Percentiles rank a stretch among this genome's conserved stretches.
Evolutionary conservation across 1,140 invertebrate genomes (phyloP).

Genomic region (Ladona fulva): DNA sequence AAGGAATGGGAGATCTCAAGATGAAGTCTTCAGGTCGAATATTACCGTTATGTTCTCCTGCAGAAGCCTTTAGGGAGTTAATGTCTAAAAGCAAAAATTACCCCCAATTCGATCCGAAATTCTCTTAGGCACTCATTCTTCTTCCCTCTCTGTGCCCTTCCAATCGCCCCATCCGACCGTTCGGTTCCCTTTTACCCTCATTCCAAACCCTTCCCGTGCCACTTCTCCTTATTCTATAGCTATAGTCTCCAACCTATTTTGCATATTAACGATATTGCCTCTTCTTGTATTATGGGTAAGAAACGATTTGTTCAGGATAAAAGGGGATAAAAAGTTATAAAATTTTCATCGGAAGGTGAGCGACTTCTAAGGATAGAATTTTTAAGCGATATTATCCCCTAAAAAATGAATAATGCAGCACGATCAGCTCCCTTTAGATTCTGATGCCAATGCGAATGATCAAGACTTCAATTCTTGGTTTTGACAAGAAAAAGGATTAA

Average conservation of each 20-base stretch:
- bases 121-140: too few species aligned
- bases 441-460: too few species aligned
- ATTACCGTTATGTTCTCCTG: too few species aligned
- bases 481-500: too few species aligned
- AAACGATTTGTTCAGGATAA: neutral
- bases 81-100: too few species aligned
- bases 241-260: constrained; percentile 6
- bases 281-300: neutral
- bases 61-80: too few species aligned
- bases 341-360: neutral
- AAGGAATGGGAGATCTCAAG: too few species aligned
- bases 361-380: neutral
- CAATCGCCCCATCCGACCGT: neutral
- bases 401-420: neutral
- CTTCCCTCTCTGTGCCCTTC: neutral
- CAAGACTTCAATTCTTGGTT: too few species aligned
- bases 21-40: too few species aligned
- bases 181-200: neutral
- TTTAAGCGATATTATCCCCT: neutral
- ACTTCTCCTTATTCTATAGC: neutral
- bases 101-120: too few species aligned
- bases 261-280: constrained; percentile 9
- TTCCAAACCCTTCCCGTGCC: neutral
- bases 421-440: too few species aligned
- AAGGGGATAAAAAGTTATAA: neutral